Percentiles rank a stretch among this genome's conserved stretches.
Evolutionary conservation across 2,113 vertebrate genomes (phyloP).

Genomic region (Calyptommatus sinebrachiatus): DNA sequence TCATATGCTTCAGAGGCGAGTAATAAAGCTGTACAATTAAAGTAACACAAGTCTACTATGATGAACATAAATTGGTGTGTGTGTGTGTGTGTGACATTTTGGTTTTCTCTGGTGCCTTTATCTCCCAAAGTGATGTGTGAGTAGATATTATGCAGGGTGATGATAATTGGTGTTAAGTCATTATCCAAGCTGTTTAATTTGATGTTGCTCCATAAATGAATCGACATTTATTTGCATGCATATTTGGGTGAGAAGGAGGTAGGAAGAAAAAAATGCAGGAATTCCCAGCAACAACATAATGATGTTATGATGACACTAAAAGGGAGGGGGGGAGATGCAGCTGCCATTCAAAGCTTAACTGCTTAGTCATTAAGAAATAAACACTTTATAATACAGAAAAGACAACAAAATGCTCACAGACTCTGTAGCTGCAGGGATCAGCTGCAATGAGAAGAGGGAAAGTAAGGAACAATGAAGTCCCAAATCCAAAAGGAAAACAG

Average conservation of each 20-base stretch:
- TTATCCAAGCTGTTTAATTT: conserved; percentile 68
- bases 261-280: conserved; percentile 32
- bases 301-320: conserved; percentile 54
- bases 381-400: conserved; percentile 23
- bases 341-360: conserved; percentile 41
- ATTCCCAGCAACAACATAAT: conserved; percentile 63
- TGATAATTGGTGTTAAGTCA: conserved; percentile 64
- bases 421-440: not conserved
- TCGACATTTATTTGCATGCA: conserved; percentile 63
- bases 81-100: conserved; percentile 10
- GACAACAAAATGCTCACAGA: not conserved
- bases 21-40: too few relatives aligned
- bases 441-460: not conserved
- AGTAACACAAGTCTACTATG: too few relatives aligned
- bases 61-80: conserved; percentile 40
- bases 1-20: too few relatives aligned
- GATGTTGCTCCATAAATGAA: conserved; percentile 71
- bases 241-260: conserved; percentile 64
- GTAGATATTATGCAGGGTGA: conserved; percentile 56
- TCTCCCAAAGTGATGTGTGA: conserved; percentile 58
- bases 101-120: conserved; percentile 53
- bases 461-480: too few relatives aligned
- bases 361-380: conserved; percentile 42
- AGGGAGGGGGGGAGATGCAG: conserved; percentile 26
- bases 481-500: too few relatives aligned